phyloP scores from a whole-genome alignment of 1,140 invertebrate species.

The Macrobrachium rosenbergii region DNA sequence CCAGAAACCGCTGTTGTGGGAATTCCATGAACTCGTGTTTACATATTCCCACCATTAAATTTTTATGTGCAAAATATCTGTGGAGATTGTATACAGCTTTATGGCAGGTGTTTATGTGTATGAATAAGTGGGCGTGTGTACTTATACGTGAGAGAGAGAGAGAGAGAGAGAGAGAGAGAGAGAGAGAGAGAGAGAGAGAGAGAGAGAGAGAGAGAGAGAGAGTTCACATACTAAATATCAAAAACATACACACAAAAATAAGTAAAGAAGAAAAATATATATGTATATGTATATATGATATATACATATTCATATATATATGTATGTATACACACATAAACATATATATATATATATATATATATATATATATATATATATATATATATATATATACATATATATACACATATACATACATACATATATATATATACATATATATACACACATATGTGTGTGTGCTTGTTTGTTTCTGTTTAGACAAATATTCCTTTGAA shows the following conservation, averaged over 20 bases:
- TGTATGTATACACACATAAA: too few relatives aligned
- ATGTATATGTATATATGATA: not conserved
- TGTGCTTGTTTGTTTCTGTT: too few relatives aligned
- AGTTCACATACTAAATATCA: not conserved
- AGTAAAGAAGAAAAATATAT: not conserved
- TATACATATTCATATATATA: not conserved
- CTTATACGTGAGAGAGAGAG: too few relatives aligned
- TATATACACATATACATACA: too few relatives aligned
- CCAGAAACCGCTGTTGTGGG: too few relatives aligned
- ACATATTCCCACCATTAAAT: too few relatives aligned
- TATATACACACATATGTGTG: too few relatives aligned
- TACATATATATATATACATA: too few relatives aligned
- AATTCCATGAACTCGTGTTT: too few relatives aligned
- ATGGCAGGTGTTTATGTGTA: not conserved
- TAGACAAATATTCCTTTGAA: too few relatives aligned
- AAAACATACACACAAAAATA: not conserved
- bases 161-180: slow-evolving; percentile 9
- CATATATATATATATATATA: slow-evolving; percentile 9
- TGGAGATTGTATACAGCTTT: too few relatives aligned
- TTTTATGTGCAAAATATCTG: too few relatives aligned
- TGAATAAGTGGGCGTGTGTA: slow-evolving; percentile 1
- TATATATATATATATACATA: not conserved
- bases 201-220: slow-evolving; percentile 20
- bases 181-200: slow-evolving; percentile 24
- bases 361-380: slow-evolving; percentile 10